Percentiles rank a stretch among this genome's conserved stretches.
Evolutionary conservation across 2,888 invertebrate species (phyloP).

Genomic region (Itoplectis maculator): DNA sequence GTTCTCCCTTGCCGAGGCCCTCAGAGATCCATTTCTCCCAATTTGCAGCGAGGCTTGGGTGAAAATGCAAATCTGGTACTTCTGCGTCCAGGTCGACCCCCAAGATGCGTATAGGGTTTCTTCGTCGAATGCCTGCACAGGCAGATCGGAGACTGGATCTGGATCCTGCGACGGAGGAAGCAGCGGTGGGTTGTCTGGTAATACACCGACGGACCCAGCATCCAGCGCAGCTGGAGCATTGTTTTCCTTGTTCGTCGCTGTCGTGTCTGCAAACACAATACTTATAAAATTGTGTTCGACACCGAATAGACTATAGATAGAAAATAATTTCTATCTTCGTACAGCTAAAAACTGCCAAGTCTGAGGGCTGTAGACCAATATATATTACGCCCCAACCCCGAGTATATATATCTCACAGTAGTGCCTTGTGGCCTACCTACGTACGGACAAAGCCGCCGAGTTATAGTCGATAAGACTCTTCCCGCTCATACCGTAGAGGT

Average conservation of each 20-base stretch:
- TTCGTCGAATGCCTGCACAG: conserved; percentile 42
- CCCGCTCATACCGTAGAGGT: conserved; percentile 50
- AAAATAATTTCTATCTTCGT: conserved; percentile 8
- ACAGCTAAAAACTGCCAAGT: conserved; percentile 7
- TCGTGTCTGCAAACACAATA: background rate
- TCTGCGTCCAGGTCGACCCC: conserved; percentile 41
- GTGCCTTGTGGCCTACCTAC: conserved; percentile 50
- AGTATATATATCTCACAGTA: conserved; percentile 26
- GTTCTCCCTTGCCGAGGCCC: conserved; percentile 63
- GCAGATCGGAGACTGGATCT: background rate
- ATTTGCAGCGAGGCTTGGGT: conserved; percentile 56
- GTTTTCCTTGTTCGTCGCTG: background rate
- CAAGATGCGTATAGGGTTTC: conserved; percentile 57
- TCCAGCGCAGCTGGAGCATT: background rate
- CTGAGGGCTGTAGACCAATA: background rate
- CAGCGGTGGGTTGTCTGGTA: background rate
- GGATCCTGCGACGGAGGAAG: background rate
- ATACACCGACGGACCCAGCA: background rate
- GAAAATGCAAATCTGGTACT: conserved; percentile 52
- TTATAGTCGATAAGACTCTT: conserved; percentile 46
- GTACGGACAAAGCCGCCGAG: conserved; percentile 56
- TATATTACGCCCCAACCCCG: background rate
- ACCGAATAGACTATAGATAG: background rate
- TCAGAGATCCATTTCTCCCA: conserved; percentile 63
- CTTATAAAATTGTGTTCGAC: conserved; percentile 5